A percentile compares a stretch with the other conserved stretches of the same genome.
Conservation (phyloP, 37 sponge, comb jelly and placozoan genomes). For the Eunapius fragilis region DNA sequence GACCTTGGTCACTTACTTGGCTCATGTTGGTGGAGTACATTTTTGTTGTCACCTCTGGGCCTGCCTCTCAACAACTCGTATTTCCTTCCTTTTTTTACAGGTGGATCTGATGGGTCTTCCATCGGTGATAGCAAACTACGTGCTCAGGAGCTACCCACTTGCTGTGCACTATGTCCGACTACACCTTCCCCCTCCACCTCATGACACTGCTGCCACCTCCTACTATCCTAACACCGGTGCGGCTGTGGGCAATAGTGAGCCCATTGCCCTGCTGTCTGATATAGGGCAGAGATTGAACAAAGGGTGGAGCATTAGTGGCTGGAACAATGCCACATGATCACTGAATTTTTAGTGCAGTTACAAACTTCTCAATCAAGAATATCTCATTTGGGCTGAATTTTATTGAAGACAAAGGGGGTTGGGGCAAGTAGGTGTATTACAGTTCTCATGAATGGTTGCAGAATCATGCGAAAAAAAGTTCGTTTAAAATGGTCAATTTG, state of each 20-base stretch:
- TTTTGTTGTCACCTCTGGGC: no score
- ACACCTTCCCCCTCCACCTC: not conserved
- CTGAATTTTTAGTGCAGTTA: no score
- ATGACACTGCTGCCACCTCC: not conserved
- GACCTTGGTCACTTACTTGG: constrained; percentile 53
- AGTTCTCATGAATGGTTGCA: no score
- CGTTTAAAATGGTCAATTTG: no score
- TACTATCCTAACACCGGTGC: not conserved
- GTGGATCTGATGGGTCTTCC: constrained; percentile 32
- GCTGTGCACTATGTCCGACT: constrained; percentile 3
- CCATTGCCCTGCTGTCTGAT: not conserved
- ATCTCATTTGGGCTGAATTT: no score
- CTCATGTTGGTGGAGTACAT: constrained; percentile 28
- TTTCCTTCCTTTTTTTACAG: constrained; percentile 15
- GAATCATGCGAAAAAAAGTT: no score
- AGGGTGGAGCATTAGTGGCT: not conserved
- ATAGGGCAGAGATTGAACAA: not conserved
- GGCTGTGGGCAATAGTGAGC: not conserved
- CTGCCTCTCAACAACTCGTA: no score
- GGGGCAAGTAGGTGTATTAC: no score
- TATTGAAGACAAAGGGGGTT: no score
- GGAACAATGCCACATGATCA: not conserved
- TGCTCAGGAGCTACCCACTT: constrained; percentile 19
- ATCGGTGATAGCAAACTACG: constrained; percentile 17
- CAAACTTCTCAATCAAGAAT: no score